These are phyloP conservation scores for Ivindomyrus marchei DNA, from an alignment of 2,113 vertebrate genomes.

Conservation along the genomic window DNA sequence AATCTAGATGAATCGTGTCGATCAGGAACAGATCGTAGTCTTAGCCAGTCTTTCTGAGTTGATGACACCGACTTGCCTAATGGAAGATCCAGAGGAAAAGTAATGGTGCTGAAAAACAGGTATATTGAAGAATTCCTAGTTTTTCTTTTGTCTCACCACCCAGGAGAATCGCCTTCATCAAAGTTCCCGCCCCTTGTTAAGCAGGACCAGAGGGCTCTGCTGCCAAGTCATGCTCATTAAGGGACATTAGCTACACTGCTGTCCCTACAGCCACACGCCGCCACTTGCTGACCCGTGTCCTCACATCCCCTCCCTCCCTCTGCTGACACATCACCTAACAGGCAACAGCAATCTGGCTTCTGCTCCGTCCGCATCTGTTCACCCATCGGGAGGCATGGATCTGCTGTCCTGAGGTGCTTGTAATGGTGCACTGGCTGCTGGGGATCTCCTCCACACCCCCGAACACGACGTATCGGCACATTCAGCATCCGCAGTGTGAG, in stretches of 20 bases:
- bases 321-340: background rate
- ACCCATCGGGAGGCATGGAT: background rate
- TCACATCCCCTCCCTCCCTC: no score
- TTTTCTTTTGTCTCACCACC: background rate
- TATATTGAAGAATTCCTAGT: background rate
- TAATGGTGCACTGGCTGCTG: background rate
- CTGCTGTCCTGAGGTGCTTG: background rate
- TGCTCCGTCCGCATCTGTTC: background rate
- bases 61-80: background rate
- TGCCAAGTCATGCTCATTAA: background rate
- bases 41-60: background rate
- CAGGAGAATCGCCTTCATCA: background rate
- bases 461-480: background rate
- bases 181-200: no score
- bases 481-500: background rate
- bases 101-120: background rate
- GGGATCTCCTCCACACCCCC: background rate
- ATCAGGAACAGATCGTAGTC: background rate
- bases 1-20: background rate
- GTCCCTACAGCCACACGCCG: background rate
- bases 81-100: background rate
- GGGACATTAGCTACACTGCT: background rate
- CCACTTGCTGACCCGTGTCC: background rate
- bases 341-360: background rate
- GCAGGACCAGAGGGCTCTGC: no score